A percentile compares a stretch with the other conserved stretches of the same genome.
phyloP scores from a whole-genome alignment of 2,113 vertebrate species.

The Scomber japonicus region DNA sequence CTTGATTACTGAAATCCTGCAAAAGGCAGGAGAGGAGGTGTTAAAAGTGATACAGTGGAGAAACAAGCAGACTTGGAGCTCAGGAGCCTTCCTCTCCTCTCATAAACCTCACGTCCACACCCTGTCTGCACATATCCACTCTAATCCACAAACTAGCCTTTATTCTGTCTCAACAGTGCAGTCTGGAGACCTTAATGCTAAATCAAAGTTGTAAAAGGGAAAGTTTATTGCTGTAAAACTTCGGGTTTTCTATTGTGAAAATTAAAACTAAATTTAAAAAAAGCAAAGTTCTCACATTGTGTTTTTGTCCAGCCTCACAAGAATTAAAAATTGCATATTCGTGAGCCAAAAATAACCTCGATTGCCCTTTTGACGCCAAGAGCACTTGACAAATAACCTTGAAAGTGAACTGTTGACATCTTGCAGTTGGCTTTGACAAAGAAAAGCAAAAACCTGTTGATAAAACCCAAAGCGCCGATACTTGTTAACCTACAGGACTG shows the following conservation, averaged over 20 bases:
- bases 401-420: constrained; percentile 57
- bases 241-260: not conserved
- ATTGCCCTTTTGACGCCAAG: not conserved
- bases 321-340: no score
- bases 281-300: not conserved
- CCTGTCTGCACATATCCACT: constrained; percentile 72
- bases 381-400: constrained; percentile 64
- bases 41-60: constrained; percentile 79
- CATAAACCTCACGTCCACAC: constrained; percentile 64
- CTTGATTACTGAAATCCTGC: constrained; percentile 82
- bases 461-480: constrained; percentile 19
- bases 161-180: not conserved
- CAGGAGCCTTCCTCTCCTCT: constrained; percentile 48
- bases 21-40: constrained; percentile 84
- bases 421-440: constrained; percentile 25
- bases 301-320: not conserved
- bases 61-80: constrained; percentile 62
- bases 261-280: not conserved
- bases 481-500: constrained; percentile 7
- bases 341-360: not conserved
- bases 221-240: not conserved
- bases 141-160: constrained; percentile 69
- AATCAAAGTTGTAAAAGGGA: not conserved
- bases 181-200: not conserved
- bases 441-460: constrained; percentile 25